A percentile compares a stretch with the other conserved stretches of the same genome.
phyloP scores from a whole-genome alignment of 2,888 invertebrate species.

The Drosophila leonis region DNA sequence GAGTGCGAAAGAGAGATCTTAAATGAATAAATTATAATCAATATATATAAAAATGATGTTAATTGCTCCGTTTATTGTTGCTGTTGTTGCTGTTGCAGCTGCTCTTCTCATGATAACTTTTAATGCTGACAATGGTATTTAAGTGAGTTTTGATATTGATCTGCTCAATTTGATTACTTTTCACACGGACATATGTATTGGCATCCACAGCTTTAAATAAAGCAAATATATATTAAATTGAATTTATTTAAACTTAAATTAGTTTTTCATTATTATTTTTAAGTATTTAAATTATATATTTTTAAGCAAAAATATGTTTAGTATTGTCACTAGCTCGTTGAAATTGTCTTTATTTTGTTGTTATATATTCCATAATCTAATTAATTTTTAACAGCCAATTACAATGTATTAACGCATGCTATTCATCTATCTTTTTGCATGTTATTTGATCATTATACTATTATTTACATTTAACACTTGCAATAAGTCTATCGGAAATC shows the following conservation, averaged over 20 bases:
- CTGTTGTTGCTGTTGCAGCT: background rate
- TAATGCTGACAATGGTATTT: background rate
- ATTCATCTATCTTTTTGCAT: too few species aligned
- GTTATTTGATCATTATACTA: too few species aligned
- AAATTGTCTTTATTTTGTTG: too few species aligned
- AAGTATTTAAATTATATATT: too few species aligned
- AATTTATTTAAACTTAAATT: too few species aligned
- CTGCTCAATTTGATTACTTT: background rate
- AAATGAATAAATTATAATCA: constrained; percentile 7
- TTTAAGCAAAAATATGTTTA: too few species aligned
- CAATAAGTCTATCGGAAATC: too few species aligned
- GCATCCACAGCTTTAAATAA: background rate
- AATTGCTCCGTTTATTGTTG: background rate
- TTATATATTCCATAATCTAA: too few species aligned
- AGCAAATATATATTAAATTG: background rate
- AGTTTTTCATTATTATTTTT: background rate
- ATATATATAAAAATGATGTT: background rate
- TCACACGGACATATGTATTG: background rate
- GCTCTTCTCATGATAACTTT: background rate
- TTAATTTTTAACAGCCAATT: too few species aligned
- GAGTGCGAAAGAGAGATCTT: background rate
- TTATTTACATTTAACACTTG: too few species aligned
- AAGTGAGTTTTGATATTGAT: background rate
- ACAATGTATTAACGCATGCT: too few species aligned
- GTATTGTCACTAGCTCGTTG: too few species aligned